Evolutionary conservation across 2,888 invertebrate species (phyloP).

Genomic region (Agapostemon virescens): DNA sequence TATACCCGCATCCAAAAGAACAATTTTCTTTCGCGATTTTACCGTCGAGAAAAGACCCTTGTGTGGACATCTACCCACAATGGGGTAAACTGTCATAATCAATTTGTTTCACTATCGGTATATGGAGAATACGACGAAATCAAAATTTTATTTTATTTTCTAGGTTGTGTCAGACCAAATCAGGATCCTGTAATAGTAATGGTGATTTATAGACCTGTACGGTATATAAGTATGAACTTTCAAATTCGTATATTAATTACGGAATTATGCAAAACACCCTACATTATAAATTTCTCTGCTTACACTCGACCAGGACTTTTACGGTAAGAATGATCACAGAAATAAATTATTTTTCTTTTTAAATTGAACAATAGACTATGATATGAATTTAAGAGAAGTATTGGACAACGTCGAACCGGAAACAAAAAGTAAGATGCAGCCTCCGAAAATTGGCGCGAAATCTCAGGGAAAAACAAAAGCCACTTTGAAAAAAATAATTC

Average conservation of each 20-base stretch:
- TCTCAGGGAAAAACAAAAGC: not conserved
- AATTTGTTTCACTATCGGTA: not conserved
- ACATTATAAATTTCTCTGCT: conserved; percentile 41
- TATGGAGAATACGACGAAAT: not conserved
- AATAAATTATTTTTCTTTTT: not conserved
- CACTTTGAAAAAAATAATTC: not conserved
- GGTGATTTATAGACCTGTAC: conserved; percentile 45
- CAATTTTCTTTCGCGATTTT: conserved; percentile 38
- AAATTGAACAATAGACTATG: not conserved
- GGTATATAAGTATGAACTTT: conserved; percentile 45
- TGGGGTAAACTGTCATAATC: conserved; percentile 31
- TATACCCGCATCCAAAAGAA: conserved; percentile 25
- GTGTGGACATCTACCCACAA: conserved; percentile 48
- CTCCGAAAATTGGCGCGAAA: not conserved
- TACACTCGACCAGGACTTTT: conserved; percentile 48
- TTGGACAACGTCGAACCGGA: conserved; percentile 4
- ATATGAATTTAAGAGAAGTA: conserved; percentile 29
- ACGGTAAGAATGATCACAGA: conserved; percentile 26
- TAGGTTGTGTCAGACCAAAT: conserved; percentile 27
- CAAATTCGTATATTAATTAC: conserved; percentile 49
- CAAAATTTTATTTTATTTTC: not conserved
- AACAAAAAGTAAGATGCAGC: not conserved
- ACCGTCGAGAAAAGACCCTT: conserved; percentile 28
- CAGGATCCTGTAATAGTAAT: conserved; percentile 28
- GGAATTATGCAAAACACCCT: conserved; percentile 37